Conservation (phyloP, 1,140 invertebrate species). For the Philopotamus ludificatus region DNA sequence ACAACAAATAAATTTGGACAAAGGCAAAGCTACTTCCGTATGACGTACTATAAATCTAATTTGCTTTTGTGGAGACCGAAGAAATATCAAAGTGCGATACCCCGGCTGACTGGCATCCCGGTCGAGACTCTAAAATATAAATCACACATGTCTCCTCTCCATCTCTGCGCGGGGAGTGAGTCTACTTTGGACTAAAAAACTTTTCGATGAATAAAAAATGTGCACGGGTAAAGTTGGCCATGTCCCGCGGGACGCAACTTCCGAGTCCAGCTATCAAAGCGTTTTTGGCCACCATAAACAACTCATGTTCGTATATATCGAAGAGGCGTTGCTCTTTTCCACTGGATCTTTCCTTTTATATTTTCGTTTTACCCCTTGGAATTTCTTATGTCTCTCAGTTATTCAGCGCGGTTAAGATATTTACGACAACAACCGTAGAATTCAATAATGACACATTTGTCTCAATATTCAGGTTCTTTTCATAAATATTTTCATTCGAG, state of each 20-base stretch:
- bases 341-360: too few species aligned
- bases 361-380: too few species aligned
- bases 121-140: constrained; percentile 11
- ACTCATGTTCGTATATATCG: constrained; percentile 26
- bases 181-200: constrained; percentile 12
- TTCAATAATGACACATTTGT: too few species aligned
- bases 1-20: too few species aligned
- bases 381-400: too few species aligned
- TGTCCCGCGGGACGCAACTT: constrained; percentile 23
- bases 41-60: constrained; percentile 26
- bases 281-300: constrained; percentile 29
- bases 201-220: constrained; percentile 35
- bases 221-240: constrained; percentile 21
- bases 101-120: neutral
- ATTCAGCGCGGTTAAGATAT: too few species aligned
- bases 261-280: constrained; percentile 19
- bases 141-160: constrained; percentile 3
- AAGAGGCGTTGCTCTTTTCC: too few species aligned
- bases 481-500: too few species aligned
- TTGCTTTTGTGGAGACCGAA: constrained; percentile 14
- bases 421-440: too few species aligned
- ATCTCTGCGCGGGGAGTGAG: neutral
- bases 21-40: too few species aligned
- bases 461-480: too few species aligned
- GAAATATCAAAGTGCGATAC: neutral